phyloP scores from a whole-genome alignment of 1,140 invertebrate species.

The Cephus cinctus region DNA sequence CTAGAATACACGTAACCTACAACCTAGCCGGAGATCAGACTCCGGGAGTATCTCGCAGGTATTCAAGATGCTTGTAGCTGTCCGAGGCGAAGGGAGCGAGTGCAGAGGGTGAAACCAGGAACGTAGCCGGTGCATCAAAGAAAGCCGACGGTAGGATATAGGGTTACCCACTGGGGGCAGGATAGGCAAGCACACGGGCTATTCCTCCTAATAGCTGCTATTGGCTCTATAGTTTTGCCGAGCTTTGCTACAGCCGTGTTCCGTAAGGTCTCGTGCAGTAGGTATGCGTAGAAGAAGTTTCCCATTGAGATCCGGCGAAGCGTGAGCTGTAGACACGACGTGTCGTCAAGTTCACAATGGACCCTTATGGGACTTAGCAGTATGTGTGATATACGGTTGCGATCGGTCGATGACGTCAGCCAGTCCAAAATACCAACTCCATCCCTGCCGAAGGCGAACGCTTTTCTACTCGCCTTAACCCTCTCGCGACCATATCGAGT shows the following conservation, averaged over 20 bases:
- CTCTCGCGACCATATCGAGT: too few relatives aligned
- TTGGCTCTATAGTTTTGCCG: conserved; percentile 32
- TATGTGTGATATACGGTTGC: too few relatives aligned
- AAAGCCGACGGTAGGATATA: conserved; percentile 46
- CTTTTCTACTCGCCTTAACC: too few relatives aligned
- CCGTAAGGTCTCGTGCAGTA: too few relatives aligned
- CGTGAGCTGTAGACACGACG: conserved; percentile 33
- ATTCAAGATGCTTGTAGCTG: conserved; percentile 51
- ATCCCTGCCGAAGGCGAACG: too few relatives aligned
- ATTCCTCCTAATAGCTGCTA: conserved; percentile 49
- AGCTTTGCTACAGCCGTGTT: conserved; percentile 11
- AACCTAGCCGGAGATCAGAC: conserved; percentile 37
- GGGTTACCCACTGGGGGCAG: conserved; percentile 38
- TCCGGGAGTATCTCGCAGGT: conserved; percentile 38
- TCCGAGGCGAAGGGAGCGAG: conserved; percentile 29
- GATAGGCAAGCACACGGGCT: conserved; percentile 35
- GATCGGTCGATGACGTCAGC: too few relatives aligned
- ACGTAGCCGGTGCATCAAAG: conserved; percentile 41
- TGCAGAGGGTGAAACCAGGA: conserved; percentile 30
- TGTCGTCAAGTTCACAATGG: conserved; percentile 23
- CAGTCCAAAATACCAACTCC: too few relatives aligned
- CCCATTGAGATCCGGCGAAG: conserved; percentile 25
- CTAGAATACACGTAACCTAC: too few relatives aligned
- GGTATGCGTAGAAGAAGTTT: too few relatives aligned
- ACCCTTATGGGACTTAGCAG: too few relatives aligned